Evolutionary conservation across 1,140 invertebrate genomes (phyloP), one percentile per base, ranked within the genome.

Genomic region (Latrodectus geometricus): DNA sequence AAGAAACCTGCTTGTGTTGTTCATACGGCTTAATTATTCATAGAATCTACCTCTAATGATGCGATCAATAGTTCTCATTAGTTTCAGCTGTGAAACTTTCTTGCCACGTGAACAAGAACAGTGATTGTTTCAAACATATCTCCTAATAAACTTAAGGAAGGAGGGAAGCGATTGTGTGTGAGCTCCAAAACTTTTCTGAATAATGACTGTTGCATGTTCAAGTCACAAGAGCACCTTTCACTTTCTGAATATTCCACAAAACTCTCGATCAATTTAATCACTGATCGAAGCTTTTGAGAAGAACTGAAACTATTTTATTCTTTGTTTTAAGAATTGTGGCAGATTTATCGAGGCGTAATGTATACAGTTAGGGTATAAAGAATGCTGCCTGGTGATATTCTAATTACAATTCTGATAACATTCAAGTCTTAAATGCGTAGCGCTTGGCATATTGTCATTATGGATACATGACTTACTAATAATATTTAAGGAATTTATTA

Each of bases 11-110:
- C 79, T 52, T 72, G 76, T 83, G 70, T 83, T 82, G 72, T 48
- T 82, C 81, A 75, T 84, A 65, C 75, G 48, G 65, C 83, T 86
- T 86, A 86, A 86, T 86, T 78, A 86, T 86, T 86, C 83, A 86
- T 86, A 70, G 83, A 86, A 72, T 78, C 75, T 20, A 61, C 50
- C 83, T 66, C 66, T 86, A 86, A 86, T 86, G 83, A 86, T 69
- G 35, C 74, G 83, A 86, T 86, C 83, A 86, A 86, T 86, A 86
- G 17, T 78, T 70, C 83, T 86, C 83, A 86, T 86, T 86, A 86
- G 83, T 86, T 86, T 86, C 83, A 86, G 83, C 83, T 86, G 83
- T 74, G 83, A 86, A 86, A 86, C 83, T 86, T 86, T 86, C 83
- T 86, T 86, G 75, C 83, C 68, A 61, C 83, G 66, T 49, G 75